Evolutionary conservation across 2,113 vertebrate genomes (phyloP).

Genomic region (Callocephalon fimbriatum): DNA sequence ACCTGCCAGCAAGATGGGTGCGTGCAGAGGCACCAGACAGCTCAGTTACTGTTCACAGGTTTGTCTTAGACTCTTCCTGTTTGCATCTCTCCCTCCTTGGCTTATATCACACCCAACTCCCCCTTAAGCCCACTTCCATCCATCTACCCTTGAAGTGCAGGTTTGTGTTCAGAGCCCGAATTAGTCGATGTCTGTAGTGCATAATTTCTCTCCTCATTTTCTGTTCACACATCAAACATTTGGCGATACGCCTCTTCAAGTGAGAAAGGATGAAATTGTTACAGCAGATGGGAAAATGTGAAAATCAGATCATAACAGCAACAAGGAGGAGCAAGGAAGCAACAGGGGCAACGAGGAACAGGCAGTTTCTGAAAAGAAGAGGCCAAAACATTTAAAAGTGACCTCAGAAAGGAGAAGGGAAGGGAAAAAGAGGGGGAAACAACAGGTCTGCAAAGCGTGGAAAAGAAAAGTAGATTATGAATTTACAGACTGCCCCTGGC

Average conservation of each 20-base stretch:
- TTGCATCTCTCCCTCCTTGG: neutral
- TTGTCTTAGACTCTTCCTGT: neutral
- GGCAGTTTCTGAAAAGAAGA: neutral
- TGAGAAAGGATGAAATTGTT: constrained; percentile 33
- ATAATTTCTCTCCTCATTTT: neutral
- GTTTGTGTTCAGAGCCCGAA: neutral
- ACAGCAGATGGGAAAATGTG: constrained; percentile 50
- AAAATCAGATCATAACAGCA: constrained; percentile 19
- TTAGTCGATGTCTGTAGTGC: neutral
- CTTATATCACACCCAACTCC: neutral
- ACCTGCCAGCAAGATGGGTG: neutral
- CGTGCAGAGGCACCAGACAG: neutral
- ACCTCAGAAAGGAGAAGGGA: neutral
- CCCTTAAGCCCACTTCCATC: neutral
- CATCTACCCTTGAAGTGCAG: neutral
- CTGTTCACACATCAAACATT: neutral
- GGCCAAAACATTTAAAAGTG: neutral
- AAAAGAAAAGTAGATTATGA: neutral
- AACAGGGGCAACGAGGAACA: neutral
- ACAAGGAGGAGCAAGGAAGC: neutral
- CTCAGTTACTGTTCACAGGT: neutral
- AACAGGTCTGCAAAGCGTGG: neutral
- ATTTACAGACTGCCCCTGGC: neutral
- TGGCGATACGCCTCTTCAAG: neutral
- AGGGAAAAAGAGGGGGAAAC: neutral